Conservation (phyloP, 2,797 vertebrate genomes). For the Megaceryle alcyon region DNA sequence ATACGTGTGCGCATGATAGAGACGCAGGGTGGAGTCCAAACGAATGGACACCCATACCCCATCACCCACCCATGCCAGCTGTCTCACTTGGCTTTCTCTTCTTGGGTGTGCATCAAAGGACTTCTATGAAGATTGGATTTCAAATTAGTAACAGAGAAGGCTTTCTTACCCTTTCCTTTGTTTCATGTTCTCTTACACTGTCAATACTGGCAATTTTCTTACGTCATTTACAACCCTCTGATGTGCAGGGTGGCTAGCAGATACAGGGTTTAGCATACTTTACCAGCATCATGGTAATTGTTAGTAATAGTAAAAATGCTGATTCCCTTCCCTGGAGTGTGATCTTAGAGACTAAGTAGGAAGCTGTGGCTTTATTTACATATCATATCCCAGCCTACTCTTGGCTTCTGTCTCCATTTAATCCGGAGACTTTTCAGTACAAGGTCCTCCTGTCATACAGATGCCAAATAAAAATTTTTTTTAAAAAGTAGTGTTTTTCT, state of each 20-base stretch:
- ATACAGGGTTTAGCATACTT: not conserved
- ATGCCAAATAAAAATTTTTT: too few species aligned
- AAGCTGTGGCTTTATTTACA: not conserved
- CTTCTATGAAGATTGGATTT: conserved; percentile 81
- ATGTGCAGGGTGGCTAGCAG: not conserved
- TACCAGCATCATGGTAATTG: not conserved
- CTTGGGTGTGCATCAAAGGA: conserved; percentile 97
- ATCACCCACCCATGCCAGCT: conserved; percentile 95
- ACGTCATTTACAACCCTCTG: not conserved
- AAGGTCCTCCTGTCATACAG: not conserved
- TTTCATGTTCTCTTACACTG: not conserved
- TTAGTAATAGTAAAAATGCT: not conserved
- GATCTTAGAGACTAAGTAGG: not conserved
- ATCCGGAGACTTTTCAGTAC: not conserved
- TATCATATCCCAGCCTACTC: not conserved
- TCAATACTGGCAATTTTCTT: not conserved
- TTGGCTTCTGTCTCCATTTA: not conserved
- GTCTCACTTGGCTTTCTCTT: conserved; percentile 96
- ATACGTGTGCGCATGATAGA: conserved; percentile 95
- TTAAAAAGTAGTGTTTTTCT: not conserved
- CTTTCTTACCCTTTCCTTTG: too few species aligned
- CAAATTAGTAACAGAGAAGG: too few species aligned
- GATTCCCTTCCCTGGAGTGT: not conserved
- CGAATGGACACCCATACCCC: conserved; percentile 99
- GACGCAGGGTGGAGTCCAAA: conserved; percentile 94